Conservation (phyloP, 2,888 invertebrate genomes). For the Scotopteryx bipunctaria region DNA sequence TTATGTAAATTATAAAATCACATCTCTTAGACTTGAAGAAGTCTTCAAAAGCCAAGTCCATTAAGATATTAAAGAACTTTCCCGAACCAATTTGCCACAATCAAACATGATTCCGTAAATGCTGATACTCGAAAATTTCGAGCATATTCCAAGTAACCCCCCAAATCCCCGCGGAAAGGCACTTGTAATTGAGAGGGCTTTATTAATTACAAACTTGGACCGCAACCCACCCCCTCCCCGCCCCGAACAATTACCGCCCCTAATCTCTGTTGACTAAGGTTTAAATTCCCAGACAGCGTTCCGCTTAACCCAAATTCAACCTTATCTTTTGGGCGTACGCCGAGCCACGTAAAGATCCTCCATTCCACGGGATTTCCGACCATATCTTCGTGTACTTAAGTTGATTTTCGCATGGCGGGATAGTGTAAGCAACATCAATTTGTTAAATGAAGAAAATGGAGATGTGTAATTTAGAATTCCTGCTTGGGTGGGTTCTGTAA, state of each 20-base stretch:
- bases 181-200: constrained; percentile 82
- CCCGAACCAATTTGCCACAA: constrained; percentile 17
- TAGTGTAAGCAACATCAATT: constrained; percentile 68
- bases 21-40: background rate
- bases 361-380: constrained; percentile 54
- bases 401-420: constrained; percentile 40
- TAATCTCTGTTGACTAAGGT: constrained; percentile 64
- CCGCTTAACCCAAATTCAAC: constrained; percentile 65
- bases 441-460: constrained; percentile 81
- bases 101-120: constrained; percentile 23
- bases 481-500: constrained; percentile 56
- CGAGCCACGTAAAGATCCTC: constrained; percentile 40
- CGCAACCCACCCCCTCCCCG: constrained; percentile 58
- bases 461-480: constrained; percentile 72
- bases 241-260: constrained; percentile 61
- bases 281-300: constrained; percentile 60
- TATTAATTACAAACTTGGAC: constrained; percentile 83
- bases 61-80: constrained; percentile 25
- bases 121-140: constrained; percentile 25
- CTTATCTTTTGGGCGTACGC: constrained; percentile 79
- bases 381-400: constrained; percentile 45
- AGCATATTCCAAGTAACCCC: constrained; percentile 38
- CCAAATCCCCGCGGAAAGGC: constrained; percentile 72
- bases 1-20: too few relatives aligned
- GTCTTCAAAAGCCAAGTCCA: constrained; percentile 15